These are phyloP conservation scores for Ramphastos sulfuratus DNA, from an alignment of 2,113 vertebrate species.

Conservation along the genomic window DNA sequence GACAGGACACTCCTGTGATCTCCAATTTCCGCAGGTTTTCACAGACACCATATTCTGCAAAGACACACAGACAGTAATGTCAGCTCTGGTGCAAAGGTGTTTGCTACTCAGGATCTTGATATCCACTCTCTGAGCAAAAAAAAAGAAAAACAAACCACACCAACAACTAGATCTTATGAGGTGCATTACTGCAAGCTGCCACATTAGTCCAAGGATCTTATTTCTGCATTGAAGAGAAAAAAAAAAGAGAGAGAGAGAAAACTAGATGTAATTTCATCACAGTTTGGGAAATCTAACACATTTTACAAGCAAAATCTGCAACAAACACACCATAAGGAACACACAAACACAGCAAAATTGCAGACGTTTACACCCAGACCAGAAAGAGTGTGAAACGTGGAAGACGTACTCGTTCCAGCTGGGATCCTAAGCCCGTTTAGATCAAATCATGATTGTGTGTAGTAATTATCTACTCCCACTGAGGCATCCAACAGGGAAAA, in stretches of 20 bases:
- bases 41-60: conserved; percentile 91
- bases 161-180: not conserved
- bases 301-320: not conserved
- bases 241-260: not conserved
- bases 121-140: not conserved
- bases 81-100: not conserved
- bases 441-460: not conserved
- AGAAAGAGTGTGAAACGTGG: not conserved
- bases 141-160: too few species aligned
- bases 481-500: conserved; percentile 30
- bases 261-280: accelerated
- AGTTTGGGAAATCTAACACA: not conserved
- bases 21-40: conserved; percentile 92
- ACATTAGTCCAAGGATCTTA: not conserved
- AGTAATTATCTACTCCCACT: conserved; percentile 23
- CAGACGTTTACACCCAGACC: not conserved
- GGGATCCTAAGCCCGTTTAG: not conserved
- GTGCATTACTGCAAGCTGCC: not conserved
- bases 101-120: not conserved
- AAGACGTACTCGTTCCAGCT: not conserved
- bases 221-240: not conserved
- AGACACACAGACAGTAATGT: not conserved
- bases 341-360: not conserved
- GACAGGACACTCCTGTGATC: conserved; percentile 87
- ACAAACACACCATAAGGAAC: not conserved